A percentile compares a stretch with the other conserved stretches of the same genome.
phyloP scores from a whole-genome alignment of 2,797 vertebrate species.

The Hozukius guyotensis region DNA sequence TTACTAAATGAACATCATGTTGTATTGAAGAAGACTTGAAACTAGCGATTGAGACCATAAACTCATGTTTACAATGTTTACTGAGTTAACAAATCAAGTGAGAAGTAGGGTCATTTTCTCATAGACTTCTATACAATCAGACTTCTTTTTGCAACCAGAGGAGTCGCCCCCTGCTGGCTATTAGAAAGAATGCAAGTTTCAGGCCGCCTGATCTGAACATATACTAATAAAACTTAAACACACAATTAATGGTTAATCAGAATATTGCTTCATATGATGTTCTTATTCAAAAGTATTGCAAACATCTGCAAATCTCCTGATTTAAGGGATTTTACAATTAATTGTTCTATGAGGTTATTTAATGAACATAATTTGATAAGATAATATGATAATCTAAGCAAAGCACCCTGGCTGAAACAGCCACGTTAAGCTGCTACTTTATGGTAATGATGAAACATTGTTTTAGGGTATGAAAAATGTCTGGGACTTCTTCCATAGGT shows the following conservation, averaged over 20 bases:
- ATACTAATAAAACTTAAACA: neutral
- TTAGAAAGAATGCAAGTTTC: no score
- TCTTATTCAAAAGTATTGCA: neutral
- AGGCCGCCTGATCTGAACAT: neutral
- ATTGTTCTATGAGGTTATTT: neutral
- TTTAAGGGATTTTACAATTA: neutral
- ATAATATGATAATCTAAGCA: neutral
- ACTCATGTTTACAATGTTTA: no score
- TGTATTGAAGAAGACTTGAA: no score
- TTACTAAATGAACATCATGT: no score
- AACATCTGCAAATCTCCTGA: neutral
- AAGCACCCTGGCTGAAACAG: neutral
- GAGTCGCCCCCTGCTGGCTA: no score
- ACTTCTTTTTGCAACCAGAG: no score
- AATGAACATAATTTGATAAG: no score
- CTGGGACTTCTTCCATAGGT: neutral
- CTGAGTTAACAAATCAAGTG: no score
- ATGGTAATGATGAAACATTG: conserved; percentile 1
- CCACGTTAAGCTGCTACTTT: neutral
- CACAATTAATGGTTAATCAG: neutral
- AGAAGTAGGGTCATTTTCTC: no score
- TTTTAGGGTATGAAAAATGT: neutral
- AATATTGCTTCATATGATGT: neutral
- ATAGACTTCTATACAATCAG: no score
- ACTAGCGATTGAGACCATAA: no score